Percentiles rank a stretch among this genome's conserved stretches.
phyloP scores from a whole-genome alignment of 2,888 invertebrate species.

The Sepioteuthis lessoniana region DNA sequence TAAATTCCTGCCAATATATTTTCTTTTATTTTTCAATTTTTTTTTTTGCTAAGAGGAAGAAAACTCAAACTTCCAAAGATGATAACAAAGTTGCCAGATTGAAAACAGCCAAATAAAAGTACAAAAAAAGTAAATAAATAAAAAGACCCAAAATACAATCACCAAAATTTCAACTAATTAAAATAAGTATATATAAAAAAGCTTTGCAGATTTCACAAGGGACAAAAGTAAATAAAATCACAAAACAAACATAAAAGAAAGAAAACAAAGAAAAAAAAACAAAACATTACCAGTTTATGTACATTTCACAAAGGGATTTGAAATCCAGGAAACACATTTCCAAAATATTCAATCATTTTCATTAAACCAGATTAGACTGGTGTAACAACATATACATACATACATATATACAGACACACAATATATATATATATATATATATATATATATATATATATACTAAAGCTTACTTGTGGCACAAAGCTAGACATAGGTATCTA shows the following conservation, averaged over 20 bases:
- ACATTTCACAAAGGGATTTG: no score
- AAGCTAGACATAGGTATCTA: no score
- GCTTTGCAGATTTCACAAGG: background rate
- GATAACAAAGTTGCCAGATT: no score
- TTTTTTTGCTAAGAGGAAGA: background rate
- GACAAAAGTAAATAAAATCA: background rate
- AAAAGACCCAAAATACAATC: background rate
- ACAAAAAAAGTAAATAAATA: background rate
- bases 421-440: conserved; percentile 38
- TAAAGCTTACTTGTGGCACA: no score
- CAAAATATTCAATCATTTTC: no score
- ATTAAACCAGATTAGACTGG: no score
- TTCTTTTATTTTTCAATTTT: background rate
- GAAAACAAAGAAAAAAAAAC: background rate
- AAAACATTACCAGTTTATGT: background rate
- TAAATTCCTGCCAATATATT: background rate
- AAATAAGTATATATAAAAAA: background rate
- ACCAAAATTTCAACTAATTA: background rate
- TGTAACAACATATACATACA: background rate
- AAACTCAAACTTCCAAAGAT: background rate
- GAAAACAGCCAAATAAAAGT: background rate
- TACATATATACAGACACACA: background rate
- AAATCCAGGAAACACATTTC: no score
- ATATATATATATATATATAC: conserved; percentile 34
- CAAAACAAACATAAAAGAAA: background rate